Base-by-base conservation (phyloP, 2,113 vertebrate species). In the Carlito syrichta region DNA sequence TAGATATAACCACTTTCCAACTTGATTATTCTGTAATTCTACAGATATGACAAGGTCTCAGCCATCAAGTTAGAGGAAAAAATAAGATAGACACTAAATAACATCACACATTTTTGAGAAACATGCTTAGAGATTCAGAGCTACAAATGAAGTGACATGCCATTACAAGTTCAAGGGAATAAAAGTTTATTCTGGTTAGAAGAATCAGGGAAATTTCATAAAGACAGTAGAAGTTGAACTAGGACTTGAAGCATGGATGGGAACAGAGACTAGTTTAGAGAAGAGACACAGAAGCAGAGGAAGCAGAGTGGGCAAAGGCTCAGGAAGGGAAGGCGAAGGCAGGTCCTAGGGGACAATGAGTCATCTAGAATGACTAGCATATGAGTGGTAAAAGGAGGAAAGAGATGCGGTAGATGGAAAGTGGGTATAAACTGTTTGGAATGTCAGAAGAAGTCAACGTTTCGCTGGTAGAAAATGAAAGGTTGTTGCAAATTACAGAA, bases 41-140 rank as follows among this genome's bases (percentile, higher is more conserved):
- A 25, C 35, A 48, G 83, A 16, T 63, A 66, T 40, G n/a, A 48
- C 56, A 89, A 78, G 23, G 8, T 22, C 45, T 82, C 58, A 66
- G 35, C 56, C 63, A 88, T 69, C 38, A 96, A 62, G 13, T 54
- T 90, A 92, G 27, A 95, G 87, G 19, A 27, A 22, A 4, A 87
- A 56, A 86, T 14, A 76, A 11, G 6, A 62, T 20, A 93, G 11
- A 12, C 3, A 77, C 38, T 63, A 83, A 96, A 54, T 54, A 83
- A 78, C 27, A 38, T 54, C 45, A 48, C 9, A 40, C 86, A 74
- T 69, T 86, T 91, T 54, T 89, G 35, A 62, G 8, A 95, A 92
- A 68, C 88, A 82, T 56, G 20, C n/a, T 94, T 23, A 89, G 58
- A 95, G 91, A 78, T 86, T 86, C 23, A 97, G 45, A 89, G 48